Evolutionary conservation across 37 sponge, comb jelly and placozoan species (phyloP).

Genomic region (Bolinopsis microptera): DNA sequence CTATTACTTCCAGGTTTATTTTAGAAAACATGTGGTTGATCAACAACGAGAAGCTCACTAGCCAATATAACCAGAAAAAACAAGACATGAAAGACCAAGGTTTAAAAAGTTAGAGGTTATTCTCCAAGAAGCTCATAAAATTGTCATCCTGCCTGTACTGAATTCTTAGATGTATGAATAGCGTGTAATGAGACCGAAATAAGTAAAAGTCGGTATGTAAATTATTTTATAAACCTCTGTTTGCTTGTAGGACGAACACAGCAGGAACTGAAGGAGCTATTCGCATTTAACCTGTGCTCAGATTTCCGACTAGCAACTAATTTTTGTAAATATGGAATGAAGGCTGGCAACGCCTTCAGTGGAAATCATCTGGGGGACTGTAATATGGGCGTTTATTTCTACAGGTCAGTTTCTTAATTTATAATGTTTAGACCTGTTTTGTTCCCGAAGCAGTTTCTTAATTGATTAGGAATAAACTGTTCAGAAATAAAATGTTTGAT

Average conservation of each 20-base stretch:
- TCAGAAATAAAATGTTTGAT: neutral
- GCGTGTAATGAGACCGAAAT: too few relatives aligned
- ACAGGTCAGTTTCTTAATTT: conserved; percentile 49
- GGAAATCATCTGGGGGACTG: conserved; percentile 61
- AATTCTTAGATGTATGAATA: too few relatives aligned
- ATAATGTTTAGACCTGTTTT: neutral
- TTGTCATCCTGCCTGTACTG: too few relatives aligned
- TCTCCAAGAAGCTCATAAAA: too few relatives aligned
- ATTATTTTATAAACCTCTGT: too few relatives aligned
- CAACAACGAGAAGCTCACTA: neutral
- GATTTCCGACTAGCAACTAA: conserved; percentile 16
- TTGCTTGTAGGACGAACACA: neutral
- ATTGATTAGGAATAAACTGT: neutral
- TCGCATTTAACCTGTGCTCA: conserved; percentile 17
- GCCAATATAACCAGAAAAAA: neutral
- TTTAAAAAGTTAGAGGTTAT: too few relatives aligned
- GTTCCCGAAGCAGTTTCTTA: neutral
- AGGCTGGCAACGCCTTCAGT: neutral
- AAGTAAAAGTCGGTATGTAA: too few relatives aligned
- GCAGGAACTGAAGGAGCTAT: neutral
- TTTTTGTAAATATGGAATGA: conserved; percentile 35
- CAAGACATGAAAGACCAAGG: conserved; percentile 60
- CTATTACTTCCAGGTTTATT: neutral
- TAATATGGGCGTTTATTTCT: conserved; percentile 61
- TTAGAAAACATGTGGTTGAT: conserved; percentile 62